phyloP scores from a whole-genome alignment of 2,888 invertebrate species.

The Tenthredo scrophulariae region DNA sequence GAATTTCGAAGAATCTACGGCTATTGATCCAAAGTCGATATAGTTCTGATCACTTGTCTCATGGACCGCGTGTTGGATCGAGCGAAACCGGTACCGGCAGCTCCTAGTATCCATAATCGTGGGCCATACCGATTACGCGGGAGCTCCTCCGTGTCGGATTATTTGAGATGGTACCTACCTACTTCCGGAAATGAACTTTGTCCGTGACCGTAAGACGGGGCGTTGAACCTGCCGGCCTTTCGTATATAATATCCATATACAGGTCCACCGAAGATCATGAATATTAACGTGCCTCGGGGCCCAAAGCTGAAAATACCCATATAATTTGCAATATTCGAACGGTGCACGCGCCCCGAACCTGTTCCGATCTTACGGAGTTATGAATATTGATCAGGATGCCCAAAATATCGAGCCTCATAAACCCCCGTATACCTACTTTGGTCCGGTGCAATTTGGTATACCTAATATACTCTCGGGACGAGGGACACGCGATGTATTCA shows the following conservation, averaged over 20 bases:
- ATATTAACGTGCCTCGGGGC: conserved; percentile 45
- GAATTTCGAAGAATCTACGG: not conserved
- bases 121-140: conserved; percentile 27
- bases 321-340: conserved; percentile 64
- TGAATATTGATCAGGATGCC: conserved; percentile 65
- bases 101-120: not conserved
- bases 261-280: conserved; percentile 43
- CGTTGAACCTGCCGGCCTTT: conserved; percentile 46
- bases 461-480: not conserved
- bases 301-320: conserved; percentile 38
- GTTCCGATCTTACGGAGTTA: conserved; percentile 56
- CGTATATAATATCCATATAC: conserved; percentile 30
- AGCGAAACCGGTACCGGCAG: not conserved
- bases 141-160: conserved; percentile 27
- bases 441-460: not conserved
- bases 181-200: conserved; percentile 45
- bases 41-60: not conserved
- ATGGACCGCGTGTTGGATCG: not conserved
- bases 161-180: not conserved
- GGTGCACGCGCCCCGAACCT: conserved; percentile 47
- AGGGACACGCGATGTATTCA: conserved; percentile 28
- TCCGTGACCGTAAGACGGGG: conserved; percentile 50
- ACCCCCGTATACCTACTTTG: conserved; percentile 9
- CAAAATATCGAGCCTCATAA: conserved; percentile 59
- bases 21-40: not conserved